Conservation (phyloP, 1,140 invertebrate species). For the Drosophila nannoptera region DNA sequence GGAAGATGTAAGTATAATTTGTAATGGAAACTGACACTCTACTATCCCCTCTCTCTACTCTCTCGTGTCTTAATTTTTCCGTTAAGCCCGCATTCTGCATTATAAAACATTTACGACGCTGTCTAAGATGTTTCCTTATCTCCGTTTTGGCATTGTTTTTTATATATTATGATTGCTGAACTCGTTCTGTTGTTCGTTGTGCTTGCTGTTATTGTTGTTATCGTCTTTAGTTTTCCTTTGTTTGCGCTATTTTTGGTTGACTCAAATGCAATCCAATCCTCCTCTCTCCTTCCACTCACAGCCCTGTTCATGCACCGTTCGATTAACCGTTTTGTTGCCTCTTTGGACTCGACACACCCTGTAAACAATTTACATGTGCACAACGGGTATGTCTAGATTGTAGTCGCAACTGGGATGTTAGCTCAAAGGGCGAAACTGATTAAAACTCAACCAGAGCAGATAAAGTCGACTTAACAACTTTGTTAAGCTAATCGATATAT, state of each 20-base stretch:
- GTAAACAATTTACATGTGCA: background rate
- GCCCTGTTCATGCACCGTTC: background rate
- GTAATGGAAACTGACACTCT: background rate
- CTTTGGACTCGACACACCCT: conserved; percentile 4
- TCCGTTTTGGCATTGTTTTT: conserved; percentile 36
- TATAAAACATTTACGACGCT: conserved; percentile 16
- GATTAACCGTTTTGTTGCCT: background rate
- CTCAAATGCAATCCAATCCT: conserved; percentile 16
- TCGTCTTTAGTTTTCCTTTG: conserved; percentile 64
- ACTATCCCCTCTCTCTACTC: conserved; percentile 28
- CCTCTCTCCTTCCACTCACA: background rate
- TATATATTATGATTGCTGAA: conserved; percentile 5
- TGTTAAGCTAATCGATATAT: background rate
- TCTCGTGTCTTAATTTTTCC: conserved; percentile 11
- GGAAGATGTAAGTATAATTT: conserved; percentile 88
- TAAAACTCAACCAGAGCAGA: background rate
- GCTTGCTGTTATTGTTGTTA: conserved; percentile 34
- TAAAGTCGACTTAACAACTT: too few species aligned
- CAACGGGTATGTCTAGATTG: background rate
- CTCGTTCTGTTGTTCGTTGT: background rate
- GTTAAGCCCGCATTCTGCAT: conserved; percentile 24
- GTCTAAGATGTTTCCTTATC: conserved; percentile 57
- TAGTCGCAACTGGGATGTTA: background rate
- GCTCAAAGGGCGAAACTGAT: background rate
- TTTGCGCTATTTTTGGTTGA: conserved; percentile 46